A percentile compares a stretch with the other conserved stretches of the same genome.
phyloP scores from a whole-genome alignment of 2,888 invertebrate species.

The Laothoe populi region DNA sequence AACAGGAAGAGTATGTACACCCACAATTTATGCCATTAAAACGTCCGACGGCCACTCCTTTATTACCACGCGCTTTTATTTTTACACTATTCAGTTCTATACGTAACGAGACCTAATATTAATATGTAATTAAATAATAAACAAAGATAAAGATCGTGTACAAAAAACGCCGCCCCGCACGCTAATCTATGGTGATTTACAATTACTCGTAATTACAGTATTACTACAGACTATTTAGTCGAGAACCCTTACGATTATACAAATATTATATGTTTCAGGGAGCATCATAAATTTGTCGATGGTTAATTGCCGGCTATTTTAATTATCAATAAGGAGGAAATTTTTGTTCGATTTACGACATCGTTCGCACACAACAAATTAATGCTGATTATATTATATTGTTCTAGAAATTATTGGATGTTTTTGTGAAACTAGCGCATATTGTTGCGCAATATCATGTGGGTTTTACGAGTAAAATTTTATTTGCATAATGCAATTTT shows the following conservation, averaged over 20 bases:
- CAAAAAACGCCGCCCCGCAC: constrained; percentile 64
- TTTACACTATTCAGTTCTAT: constrained; percentile 64
- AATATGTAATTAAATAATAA: constrained; percentile 81
- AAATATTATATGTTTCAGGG: not conserved
- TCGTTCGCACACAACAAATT: constrained; percentile 53
- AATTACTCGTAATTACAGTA: constrained; percentile 75
- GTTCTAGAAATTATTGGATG: constrained; percentile 53
- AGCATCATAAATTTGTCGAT: constrained; percentile 17
- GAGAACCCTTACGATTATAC: not conserved
- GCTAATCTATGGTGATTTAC: constrained; percentile 78
- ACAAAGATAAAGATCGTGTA: constrained; percentile 70
- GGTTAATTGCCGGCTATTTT: constrained; percentile 78
- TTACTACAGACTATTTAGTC: constrained; percentile 41
- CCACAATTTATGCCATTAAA: constrained; percentile 35
- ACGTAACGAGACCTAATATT: constrained; percentile 59
- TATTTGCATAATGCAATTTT: constrained; percentile 23
- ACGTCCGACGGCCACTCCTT: constrained; percentile 46
- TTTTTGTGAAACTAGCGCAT: constrained; percentile 29
- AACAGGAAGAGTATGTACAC: constrained; percentile 3
- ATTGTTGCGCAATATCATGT: constrained; percentile 21
- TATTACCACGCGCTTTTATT: constrained; percentile 61
- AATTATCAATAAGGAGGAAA: constrained; percentile 73
- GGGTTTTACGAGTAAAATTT: constrained; percentile 21
- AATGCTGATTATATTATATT: constrained; percentile 60
- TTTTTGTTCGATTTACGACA: constrained; percentile 62